These are phyloP conservation scores for Myotis daubentonii DNA, from an alignment of 2,797 vertebrate genomes.

Conservation along the genomic window DNA sequence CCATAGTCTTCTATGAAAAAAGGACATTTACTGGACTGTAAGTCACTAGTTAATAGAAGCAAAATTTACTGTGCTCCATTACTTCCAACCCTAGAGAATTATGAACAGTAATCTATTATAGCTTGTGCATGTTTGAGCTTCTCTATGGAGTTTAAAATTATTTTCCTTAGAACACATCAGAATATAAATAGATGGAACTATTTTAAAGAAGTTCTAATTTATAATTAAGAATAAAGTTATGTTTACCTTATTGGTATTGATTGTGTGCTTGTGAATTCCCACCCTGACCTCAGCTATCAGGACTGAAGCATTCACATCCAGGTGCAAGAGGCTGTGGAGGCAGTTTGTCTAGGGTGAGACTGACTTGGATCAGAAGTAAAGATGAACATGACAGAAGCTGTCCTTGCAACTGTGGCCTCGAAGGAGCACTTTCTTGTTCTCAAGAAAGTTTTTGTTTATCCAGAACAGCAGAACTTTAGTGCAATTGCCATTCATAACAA, in stretches of 20 bases:
- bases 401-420: background rate
- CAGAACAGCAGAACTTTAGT: background rate
- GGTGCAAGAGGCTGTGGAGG: background rate
- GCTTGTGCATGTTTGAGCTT: background rate
- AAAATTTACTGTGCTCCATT: background rate
- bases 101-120: background rate
- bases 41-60: background rate
- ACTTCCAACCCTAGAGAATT: background rate
- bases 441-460: background rate
- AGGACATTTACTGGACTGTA: no score
- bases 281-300: background rate
- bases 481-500: background rate
- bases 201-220: background rate
- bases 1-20: background rate
- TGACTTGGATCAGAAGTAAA: background rate
- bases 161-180: background rate
- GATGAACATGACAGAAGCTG: background rate
- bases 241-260: background rate
- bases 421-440: background rate
- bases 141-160: background rate
- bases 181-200: background rate
- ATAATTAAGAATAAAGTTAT: background rate
- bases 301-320: background rate
- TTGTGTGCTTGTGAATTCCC: background rate
- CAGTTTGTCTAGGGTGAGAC: background rate